phyloP scores from a whole-genome alignment of 2,113 vertebrate genomes.

The Mormyrus iriodes region DNA sequence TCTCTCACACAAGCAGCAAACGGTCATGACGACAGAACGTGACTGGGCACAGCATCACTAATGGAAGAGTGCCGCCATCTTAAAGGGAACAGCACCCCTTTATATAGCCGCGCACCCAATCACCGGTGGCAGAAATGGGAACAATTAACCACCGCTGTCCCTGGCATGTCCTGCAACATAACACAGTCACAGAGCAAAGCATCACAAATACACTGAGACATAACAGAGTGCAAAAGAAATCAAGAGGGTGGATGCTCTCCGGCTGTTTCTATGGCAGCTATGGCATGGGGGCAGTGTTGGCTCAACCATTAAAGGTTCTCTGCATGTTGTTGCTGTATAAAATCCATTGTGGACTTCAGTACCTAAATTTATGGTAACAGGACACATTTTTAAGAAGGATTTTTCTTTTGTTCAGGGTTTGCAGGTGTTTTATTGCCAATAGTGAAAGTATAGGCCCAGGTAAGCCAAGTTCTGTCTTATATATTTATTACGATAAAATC shows the following conservation, averaged over 20 bases:
- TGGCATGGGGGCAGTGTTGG: neutral
- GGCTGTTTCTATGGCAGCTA: neutral
- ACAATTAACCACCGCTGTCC: no score
- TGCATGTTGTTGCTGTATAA: neutral
- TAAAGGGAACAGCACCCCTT: no score
- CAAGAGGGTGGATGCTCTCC: neutral
- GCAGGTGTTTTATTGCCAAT: neutral
- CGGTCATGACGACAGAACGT: no score
- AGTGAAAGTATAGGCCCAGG: neutral
- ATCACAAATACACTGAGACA: no score
- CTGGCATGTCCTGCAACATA: no score
- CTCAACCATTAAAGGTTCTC: neutral
- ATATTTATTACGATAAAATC: constrained; percentile 31
- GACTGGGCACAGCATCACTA: no score
- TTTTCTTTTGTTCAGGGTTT: no score
- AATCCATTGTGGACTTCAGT: neutral
- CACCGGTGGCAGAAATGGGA: no score
- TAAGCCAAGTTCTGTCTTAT: constrained; percentile 17
- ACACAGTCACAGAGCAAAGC: no score
- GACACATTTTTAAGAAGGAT: neutral
- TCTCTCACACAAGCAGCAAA: no score
- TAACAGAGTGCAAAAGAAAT: neutral
- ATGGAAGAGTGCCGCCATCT: no score
- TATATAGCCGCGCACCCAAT: no score
- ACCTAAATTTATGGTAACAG: neutral